Evolutionary conservation across 1,140 invertebrate species (phyloP).

Genomic region (Caerostris darwini): DNA sequence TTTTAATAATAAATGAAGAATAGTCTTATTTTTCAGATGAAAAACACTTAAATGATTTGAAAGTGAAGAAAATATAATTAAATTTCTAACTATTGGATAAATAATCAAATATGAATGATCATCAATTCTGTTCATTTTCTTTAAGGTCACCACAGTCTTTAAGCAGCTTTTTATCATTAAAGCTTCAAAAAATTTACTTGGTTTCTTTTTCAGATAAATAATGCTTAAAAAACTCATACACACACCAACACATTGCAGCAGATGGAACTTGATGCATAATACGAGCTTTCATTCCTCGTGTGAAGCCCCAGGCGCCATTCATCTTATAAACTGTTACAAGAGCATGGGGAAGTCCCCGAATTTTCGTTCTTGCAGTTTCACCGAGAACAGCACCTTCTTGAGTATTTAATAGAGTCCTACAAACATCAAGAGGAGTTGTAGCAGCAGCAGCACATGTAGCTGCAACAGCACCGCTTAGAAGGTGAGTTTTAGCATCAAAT

Average conservation of each 20-base stretch:
- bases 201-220: slow-evolving; percentile 38
- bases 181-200: background rate
- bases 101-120: too few species aligned
- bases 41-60: too few species aligned
- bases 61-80: too few species aligned
- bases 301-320: slow-evolving; percentile 47
- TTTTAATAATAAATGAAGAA: too few species aligned
- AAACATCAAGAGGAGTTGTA: slow-evolving; percentile 56
- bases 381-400: slow-evolving; percentile 50
- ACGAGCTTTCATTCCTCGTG: slow-evolving; percentile 46
- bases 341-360: slow-evolving; percentile 38
- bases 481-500: slow-evolving; percentile 51
- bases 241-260: slow-evolving; percentile 67
- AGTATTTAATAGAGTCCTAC: slow-evolving; percentile 55
- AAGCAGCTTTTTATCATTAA: background rate
- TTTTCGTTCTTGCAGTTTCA: background rate
- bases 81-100: too few species aligned
- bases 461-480: slow-evolving; percentile 44
- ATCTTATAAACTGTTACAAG: slow-evolving; percentile 38
- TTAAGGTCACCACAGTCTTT: too few species aligned
- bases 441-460: slow-evolving; percentile 59
- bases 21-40: too few species aligned
- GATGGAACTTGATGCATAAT: slow-evolving; percentile 56
- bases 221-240: slow-evolving; percentile 66
- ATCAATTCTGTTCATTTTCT: too few species aligned